phyloP scores from a whole-genome alignment of 2,797 vertebrate species.

The Notoglanidium macrostoma region DNA sequence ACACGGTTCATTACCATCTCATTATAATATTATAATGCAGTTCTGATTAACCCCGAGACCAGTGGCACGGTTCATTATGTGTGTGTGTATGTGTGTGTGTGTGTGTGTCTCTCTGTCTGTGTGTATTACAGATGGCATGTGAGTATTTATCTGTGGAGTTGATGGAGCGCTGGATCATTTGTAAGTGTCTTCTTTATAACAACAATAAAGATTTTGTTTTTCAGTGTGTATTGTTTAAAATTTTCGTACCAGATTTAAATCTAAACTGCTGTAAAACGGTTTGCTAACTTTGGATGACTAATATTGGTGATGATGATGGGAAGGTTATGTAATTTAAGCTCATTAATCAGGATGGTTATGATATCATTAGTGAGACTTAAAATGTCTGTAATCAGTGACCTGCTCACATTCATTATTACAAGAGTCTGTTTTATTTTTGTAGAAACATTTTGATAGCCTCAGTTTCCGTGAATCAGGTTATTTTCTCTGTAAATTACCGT shows the following conservation, averaged over 20 bases:
- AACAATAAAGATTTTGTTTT: neutral
- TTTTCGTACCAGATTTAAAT: neutral
- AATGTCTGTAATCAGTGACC: neutral
- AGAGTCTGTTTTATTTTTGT: too few species aligned
- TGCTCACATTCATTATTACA: neutral
- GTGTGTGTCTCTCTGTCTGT: conserved; percentile 13
- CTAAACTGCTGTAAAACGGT: neutral
- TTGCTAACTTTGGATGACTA: neutral
- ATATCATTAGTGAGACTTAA: too few species aligned
- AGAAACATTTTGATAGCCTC: too few species aligned
- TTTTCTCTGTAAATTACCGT: neutral
- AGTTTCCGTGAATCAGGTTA: too few species aligned
- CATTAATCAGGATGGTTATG: neutral
- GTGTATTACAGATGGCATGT: conserved; percentile 81
- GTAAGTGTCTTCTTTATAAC: conserved; percentile 74
- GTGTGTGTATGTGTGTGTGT: conserved; percentile 18
- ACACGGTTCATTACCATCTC: conserved; percentile 70
- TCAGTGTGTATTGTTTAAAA: neutral
- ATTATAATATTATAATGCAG: conserved; percentile 35
- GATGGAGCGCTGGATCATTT: conserved; percentile 92
- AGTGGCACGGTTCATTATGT: conserved; percentile 82
- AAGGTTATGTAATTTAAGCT: neutral
- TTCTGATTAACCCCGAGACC: conserved; percentile 82
- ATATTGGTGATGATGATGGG: neutral
- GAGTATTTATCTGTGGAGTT: conserved; percentile 91